Evolutionary conservation across 2,113 vertebrate species (phyloP), one percentile per base, ranked within the genome.

Genomic region (Percina caprodes): DNA sequence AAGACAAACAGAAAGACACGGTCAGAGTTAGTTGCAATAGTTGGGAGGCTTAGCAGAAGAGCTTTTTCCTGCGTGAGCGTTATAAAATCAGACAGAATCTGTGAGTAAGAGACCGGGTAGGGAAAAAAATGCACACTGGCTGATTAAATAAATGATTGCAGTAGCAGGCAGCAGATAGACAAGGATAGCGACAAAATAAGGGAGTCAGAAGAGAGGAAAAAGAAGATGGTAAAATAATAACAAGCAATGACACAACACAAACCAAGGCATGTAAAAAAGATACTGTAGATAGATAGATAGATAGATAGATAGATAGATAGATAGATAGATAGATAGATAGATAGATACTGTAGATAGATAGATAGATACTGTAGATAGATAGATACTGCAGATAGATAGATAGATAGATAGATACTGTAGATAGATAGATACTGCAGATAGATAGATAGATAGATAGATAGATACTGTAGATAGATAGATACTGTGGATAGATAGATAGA

Each of bases 111-210:
- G 69, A 85, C 60, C 21, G 23, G 69, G 79, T 60, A 55, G 69
- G 59, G 55, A 67, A 83, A 82, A 74, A 91, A 84, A 83, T 54
- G 71, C 6, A 9, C 69, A 84, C 74, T 78, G 81, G 81, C 77
- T 71, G 76, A 85, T 84, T 87, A 90, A 89, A 92, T 90, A 91
- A 89, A 88, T 92, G 81, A 92, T 92, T 75, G 85, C 83, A 86
- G 80, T 77, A 85, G 81, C 80, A 84, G 85, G 86, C 88, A 86
- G 76, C 73, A 86, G 78, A 86, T 72, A 83, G 80, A 81, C 2
- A 35, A 48, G 30, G 74, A 67, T 70, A 62, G 24, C 18, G 12
- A 68, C 49, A 76, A 67, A 68, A 82, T 54, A 68, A 80, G 24
- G 48, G 74, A 59, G 58, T 58, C 54, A 35, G 23, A 39, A 70